Evolutionary conservation across 92 coral and sea anemone species (phyloP).

Genomic region (Zoanthus gigantus): DNA sequence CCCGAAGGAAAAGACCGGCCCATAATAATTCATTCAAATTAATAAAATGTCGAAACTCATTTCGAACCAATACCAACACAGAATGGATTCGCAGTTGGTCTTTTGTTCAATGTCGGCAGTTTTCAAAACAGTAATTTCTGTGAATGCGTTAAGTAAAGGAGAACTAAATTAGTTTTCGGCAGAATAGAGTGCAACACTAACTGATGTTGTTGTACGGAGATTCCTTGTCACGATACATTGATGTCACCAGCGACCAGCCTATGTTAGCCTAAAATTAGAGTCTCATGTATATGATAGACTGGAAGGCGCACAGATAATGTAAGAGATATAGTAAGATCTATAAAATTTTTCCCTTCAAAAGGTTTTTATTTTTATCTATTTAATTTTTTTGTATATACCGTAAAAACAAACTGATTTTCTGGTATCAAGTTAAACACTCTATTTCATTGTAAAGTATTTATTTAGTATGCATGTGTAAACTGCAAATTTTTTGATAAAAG

Average conservation of each 20-base stretch:
- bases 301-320: too few species aligned
- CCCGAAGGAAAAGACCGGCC: neutral
- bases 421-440: too few species aligned
- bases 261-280: too few species aligned
- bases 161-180: neutral
- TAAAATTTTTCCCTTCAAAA: too few species aligned
- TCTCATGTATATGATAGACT: too few species aligned
- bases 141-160: conserved; percentile 13
- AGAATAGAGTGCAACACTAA: neutral
- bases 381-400: too few species aligned
- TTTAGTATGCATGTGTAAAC: too few species aligned
- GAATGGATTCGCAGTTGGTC: neutral
- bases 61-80: conserved; percentile 18
- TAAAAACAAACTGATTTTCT: too few species aligned
- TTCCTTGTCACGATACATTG: conserved; percentile 15
- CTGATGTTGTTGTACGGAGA: neutral
- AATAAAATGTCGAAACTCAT: neutral
- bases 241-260: neutral
- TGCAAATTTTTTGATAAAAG: too few species aligned
- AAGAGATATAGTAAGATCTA: too few species aligned
- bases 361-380: too few species aligned
- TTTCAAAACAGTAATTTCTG: conserved; percentile 13
- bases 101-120: conserved; percentile 26
- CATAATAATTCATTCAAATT: neutral
- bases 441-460: too few species aligned